These are phyloP conservation scores for Caenorhabditis sp. DNA, from an alignment of 2,888 invertebrate genomes.

Conservation along the genomic window DNA sequence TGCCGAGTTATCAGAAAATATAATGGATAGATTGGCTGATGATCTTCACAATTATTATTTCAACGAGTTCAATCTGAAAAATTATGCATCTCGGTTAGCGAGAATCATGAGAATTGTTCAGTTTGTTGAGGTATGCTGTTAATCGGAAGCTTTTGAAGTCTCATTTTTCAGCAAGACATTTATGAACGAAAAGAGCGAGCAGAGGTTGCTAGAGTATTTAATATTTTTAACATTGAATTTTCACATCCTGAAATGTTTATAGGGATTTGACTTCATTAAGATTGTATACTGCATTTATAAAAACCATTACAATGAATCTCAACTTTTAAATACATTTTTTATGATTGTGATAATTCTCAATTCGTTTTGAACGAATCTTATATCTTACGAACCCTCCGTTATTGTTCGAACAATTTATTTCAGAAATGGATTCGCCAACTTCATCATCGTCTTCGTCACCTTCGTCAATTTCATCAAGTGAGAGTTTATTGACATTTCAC, in stretches of 20 bases:
- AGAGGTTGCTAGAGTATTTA: background rate
- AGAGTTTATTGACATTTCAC: constrained; percentile 13
- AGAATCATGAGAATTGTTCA: background rate
- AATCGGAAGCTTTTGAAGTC: no score
- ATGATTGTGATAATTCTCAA: no score
- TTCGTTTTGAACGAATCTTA: no score
- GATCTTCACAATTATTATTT: constrained; percentile 4
- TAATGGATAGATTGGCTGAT: background rate
- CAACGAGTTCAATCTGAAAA: background rate
- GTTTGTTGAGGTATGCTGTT: background rate
- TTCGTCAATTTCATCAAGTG: constrained; percentile 9
- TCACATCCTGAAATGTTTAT: constrained; percentile 2
- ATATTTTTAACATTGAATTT: constrained; percentile 8
- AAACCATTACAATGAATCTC: no score
- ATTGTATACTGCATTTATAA: no score
- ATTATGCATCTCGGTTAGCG: background rate
- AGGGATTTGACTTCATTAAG: no score
- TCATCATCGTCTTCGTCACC: background rate
- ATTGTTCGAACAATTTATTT: no score
- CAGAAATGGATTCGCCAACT: constrained; percentile 8
- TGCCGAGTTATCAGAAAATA: background rate
- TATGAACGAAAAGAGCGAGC: no score
- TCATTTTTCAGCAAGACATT: no score
- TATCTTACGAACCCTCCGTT: no score
- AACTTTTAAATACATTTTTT: no score